A percentile compares a stretch with the other conserved stretches of the same genome.
phyloP scores from a whole-genome alignment of 2,113 vertebrate species.

The Plotosus lineatus region DNA sequence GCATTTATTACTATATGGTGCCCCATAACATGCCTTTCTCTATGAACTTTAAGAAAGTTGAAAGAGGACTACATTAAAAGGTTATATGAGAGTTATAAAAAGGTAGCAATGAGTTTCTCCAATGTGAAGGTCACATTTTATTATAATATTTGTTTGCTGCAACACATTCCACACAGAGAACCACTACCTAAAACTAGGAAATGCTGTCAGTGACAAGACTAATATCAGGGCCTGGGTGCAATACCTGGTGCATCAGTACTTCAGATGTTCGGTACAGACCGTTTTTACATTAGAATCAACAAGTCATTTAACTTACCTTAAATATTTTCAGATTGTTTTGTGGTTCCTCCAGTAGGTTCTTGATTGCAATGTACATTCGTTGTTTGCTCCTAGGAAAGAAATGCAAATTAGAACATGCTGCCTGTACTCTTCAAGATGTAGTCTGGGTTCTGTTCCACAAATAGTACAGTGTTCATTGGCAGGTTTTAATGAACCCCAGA shows the following conservation, averaged over 20 bases:
- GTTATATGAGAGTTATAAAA: too few species aligned
- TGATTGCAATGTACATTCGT: slow-evolving; percentile 95
- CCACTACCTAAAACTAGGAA: not conserved
- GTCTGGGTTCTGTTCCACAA: not conserved
- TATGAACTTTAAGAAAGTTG: not conserved
- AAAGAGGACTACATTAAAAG: too few species aligned
- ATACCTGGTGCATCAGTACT: not conserved
- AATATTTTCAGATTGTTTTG: slow-evolving; percentile 99
- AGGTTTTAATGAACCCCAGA: not conserved
- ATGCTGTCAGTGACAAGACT: not conserved
- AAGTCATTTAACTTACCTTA: slow-evolving; percentile 78
- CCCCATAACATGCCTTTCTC: not conserved
- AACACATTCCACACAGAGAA: too few species aligned
- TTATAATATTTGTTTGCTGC: too few species aligned
- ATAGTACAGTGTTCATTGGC: too few species aligned
- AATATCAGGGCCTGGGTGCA: not conserved
- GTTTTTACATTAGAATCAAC: not conserved
- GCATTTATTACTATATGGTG: not conserved
- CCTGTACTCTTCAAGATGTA: not conserved
- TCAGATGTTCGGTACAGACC: not conserved
- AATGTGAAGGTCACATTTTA: not conserved
- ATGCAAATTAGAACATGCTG: not conserved
- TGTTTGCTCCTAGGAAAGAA: slow-evolving; percentile 83
- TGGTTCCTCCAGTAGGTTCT: slow-evolving; percentile 90
- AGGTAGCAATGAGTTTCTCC: too few species aligned